These are phyloP conservation scores for Callyntrura sp. DNA, from an alignment of 2,888 invertebrate genomes.

Conservation along the genomic window DNA sequence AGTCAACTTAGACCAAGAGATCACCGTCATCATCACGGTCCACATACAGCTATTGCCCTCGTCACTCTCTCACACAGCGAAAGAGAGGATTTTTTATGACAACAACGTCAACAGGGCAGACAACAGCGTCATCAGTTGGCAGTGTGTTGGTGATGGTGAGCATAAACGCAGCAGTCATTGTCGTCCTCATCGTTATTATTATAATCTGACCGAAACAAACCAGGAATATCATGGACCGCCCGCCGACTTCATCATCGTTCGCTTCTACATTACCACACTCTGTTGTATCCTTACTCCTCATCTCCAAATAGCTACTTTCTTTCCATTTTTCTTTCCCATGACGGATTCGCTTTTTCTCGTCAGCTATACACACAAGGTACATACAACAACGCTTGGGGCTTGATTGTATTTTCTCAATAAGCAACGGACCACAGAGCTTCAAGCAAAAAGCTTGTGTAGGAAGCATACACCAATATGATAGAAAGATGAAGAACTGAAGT, in stretches of 20 bases:
- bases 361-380: too few relatives aligned
- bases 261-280: background rate
- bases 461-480: too few relatives aligned
- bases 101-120: background rate
- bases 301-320: constrained; percentile 42
- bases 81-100: constrained; percentile 17
- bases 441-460: too few relatives aligned
- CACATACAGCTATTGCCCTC: constrained; percentile 49
- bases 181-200: constrained; percentile 42
- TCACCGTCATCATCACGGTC: constrained; percentile 31
- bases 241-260: constrained; percentile 55
- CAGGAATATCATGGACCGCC: constrained; percentile 66
- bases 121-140: background rate
- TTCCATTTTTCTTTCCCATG: constrained; percentile 61
- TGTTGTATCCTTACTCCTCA: constrained; percentile 3
- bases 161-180: constrained; percentile 21
- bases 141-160: background rate
- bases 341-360: constrained; percentile 55
- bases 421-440: background rate
- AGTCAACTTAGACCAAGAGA: constrained; percentile 24
- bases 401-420: background rate
- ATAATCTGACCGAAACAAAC: constrained; percentile 70
- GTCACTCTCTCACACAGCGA: constrained; percentile 47
- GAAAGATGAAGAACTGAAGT: too few relatives aligned
- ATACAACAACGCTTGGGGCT: background rate